A percentile compares a stretch with the other conserved stretches of the same genome.
Evolutionary conservation across 2,113 vertebrate species (phyloP).

Genomic region (Gallinago media): DNA sequence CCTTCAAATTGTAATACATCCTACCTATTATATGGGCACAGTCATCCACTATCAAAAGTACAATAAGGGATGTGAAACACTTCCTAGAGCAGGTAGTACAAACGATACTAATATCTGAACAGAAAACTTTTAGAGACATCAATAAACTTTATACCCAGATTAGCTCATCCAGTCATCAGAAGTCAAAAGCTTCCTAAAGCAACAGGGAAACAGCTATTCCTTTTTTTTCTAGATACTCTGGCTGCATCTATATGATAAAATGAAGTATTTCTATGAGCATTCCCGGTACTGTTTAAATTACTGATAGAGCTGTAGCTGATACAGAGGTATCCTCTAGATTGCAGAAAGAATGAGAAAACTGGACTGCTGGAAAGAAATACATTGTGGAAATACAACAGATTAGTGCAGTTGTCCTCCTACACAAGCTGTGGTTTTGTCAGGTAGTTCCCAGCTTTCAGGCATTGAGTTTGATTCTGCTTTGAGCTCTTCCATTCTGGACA

Average conservation of each 20-base stretch:
- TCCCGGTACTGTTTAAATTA: not conserved
- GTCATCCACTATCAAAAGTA: not conserved
- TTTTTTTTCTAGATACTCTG: not conserved
- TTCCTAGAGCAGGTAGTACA: not conserved
- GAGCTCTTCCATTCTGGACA: not conserved
- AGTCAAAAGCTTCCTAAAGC: not conserved
- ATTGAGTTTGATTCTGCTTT: not conserved
- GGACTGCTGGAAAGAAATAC: not conserved
- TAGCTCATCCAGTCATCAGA: not conserved
- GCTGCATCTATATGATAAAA: not conserved
- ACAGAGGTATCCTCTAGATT: not conserved
- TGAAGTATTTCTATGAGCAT: not conserved
- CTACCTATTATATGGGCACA: not conserved
- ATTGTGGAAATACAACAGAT: not conserved
- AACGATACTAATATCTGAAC: not conserved
- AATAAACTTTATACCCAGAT: not conserved
- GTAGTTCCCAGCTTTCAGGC: not conserved
- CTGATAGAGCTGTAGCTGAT: not conserved
- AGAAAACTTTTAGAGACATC: not conserved
- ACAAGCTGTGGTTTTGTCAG: not conserved
- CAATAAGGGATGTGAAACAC: not conserved
- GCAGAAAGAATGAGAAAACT: not conserved
- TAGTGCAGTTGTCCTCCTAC: not conserved
- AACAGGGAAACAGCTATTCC: not conserved
- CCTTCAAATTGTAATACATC: not conserved